Conservation (phyloP, 2,797 vertebrate genomes). For the Craterocephalus amniculus region DNA sequence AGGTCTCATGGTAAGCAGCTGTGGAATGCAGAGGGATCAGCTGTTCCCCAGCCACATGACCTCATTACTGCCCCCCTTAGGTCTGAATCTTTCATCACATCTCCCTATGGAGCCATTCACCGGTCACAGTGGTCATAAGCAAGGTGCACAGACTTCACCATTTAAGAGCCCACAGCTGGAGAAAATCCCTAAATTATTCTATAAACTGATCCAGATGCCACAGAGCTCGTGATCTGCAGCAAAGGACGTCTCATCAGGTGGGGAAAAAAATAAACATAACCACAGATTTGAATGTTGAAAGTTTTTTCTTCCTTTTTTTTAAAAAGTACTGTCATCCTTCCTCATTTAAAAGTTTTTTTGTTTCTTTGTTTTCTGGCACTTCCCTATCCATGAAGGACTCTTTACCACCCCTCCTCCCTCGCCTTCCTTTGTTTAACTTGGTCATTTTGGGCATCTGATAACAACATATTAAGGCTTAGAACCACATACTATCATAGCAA, state of each 20-base stretch:
- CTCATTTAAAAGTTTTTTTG: no score
- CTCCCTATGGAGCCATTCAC: conserved; percentile 11
- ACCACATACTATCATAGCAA: background rate
- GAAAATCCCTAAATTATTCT: background rate
- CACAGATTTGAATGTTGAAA: conserved; percentile 1
- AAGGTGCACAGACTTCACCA: background rate
- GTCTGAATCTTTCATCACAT: conserved; percentile 23
- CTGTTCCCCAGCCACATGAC: conserved; percentile 62
- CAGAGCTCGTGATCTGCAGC: conserved; percentile 1
- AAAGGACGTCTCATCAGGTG: conserved; percentile 4
- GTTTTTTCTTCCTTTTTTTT: no score
- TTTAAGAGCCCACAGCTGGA: conserved; percentile 13
- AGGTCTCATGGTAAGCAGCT: conserved; percentile 65
- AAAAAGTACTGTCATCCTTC: no score
- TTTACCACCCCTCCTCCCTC: no score
- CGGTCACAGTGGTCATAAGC: background rate
- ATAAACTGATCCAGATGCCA: conserved; percentile 9
- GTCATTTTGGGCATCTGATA: no score
- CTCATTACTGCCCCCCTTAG: conserved; percentile 34
- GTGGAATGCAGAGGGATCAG: conserved; percentile 72
- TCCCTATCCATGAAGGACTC: no score
- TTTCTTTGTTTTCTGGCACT: no score
- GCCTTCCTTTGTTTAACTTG: no score
- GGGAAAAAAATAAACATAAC: background rate
- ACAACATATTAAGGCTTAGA: no score